phyloP scores from a whole-genome alignment of 2,888 invertebrate genomes.

The Bellardia pandia region DNA sequence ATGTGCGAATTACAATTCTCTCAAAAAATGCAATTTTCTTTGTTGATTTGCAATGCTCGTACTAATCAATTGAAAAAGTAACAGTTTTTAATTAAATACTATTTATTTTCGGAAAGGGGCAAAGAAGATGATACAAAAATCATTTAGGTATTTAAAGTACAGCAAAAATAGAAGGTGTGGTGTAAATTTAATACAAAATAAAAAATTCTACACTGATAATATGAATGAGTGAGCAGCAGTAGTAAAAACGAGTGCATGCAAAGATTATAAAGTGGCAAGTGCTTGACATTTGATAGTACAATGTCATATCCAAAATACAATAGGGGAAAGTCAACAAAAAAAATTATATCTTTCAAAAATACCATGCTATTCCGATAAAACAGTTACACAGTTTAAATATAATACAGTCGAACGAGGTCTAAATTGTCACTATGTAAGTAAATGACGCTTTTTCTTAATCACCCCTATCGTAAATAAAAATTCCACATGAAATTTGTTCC shows the following conservation, averaged over 20 bases:
- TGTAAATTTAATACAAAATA: neutral
- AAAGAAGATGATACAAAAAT: neutral
- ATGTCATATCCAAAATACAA: conserved; percentile 25
- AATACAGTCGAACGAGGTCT: neutral
- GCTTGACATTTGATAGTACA: conserved; percentile 50
- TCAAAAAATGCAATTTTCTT: conserved; percentile 40
- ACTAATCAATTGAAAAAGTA: conserved; percentile 14
- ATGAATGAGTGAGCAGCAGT: neutral
- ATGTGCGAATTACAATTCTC: conserved; percentile 9
- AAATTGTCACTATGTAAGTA: too few relatives aligned
- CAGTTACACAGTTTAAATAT: neutral
- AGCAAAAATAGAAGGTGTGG: neutral
- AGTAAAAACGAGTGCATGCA: neutral
- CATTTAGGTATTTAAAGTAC: neutral
- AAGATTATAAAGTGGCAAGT: conserved; percentile 25
- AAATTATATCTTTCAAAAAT: neutral
- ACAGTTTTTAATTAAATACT: conserved; percentile 10
- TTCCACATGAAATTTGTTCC: too few relatives aligned
- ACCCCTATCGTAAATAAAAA: too few relatives aligned
- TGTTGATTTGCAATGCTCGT: conserved; percentile 9
- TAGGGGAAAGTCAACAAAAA: neutral
- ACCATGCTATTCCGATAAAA: neutral
- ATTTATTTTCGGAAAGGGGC: neutral
- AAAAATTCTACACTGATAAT: neutral
- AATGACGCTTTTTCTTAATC: too few relatives aligned